These are phyloP conservation scores for Natator depressus DNA, from an alignment of 2,113 vertebrate genomes.

Conservation along the genomic window DNA sequence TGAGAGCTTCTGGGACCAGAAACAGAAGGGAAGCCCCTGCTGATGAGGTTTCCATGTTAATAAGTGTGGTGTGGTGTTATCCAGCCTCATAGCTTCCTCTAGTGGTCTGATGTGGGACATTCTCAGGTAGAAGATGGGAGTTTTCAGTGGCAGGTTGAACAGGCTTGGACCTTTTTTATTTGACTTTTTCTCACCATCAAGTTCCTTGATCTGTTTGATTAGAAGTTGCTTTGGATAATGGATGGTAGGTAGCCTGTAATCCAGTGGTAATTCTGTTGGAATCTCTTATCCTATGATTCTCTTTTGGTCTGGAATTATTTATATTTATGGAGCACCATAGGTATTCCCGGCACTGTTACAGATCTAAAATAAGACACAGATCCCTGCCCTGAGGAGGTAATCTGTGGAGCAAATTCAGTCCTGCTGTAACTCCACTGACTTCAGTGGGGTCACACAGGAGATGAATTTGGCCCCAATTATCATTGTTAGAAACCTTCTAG, in stretches of 20 bases:
- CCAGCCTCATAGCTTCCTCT: constrained; percentile 57
- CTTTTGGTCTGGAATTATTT: neutral
- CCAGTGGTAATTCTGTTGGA: neutral
- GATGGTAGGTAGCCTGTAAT: neutral
- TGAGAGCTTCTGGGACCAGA: rapidly evolving
- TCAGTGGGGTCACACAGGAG: neutral
- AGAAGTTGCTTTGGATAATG: neutral
- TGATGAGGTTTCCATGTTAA: neutral
- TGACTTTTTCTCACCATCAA: rapidly evolving
- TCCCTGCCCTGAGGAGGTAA: neutral
- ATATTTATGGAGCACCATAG: rapidly evolving
- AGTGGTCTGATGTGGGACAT: neutral
- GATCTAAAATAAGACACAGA: neutral
- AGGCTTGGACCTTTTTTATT: rapidly evolving
- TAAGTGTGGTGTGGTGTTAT: neutral
- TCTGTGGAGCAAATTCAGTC: neutral
- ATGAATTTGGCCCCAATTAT: neutral
- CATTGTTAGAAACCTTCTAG: neutral
- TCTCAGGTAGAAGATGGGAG: neutral
- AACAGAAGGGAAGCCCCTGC: neutral
- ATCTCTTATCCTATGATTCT: neutral
- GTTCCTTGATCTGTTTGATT: neutral
- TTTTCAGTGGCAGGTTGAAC: rapidly evolving
- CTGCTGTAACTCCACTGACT: neutral
- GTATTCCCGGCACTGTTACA: rapidly evolving